phyloP scores from a whole-genome alignment of 1,140 invertebrate genomes.

The Procambarus clarkii region DNA sequence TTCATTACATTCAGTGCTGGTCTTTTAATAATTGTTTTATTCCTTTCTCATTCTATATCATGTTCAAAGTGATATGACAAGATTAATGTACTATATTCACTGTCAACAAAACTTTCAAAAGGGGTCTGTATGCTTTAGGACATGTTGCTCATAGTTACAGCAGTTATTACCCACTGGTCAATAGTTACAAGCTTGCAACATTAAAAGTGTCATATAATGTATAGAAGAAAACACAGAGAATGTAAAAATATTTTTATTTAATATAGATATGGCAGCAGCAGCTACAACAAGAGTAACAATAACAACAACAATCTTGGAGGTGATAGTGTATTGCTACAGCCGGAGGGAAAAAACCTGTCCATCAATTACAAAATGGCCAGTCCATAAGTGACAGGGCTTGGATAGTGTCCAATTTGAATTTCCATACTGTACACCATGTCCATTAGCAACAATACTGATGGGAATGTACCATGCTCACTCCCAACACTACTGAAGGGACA shows the following conservation, averaged over 20 bases:
- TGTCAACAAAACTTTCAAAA: too few species aligned
- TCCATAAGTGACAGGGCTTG: not conserved
- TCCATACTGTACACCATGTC: not conserved
- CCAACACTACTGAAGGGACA: not conserved
- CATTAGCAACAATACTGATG: not conserved
- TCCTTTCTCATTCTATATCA: too few species aligned
- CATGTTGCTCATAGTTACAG: too few species aligned
- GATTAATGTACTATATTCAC: too few species aligned
- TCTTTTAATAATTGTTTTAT: too few species aligned
- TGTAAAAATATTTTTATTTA: conserved; percentile 56
- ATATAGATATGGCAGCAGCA: conserved; percentile 61
- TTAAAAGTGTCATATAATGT: not conserved
- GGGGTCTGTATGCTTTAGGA: too few species aligned
- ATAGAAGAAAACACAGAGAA: not conserved
- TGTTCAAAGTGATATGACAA: too few species aligned
- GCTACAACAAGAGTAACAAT: conserved; percentile 62
- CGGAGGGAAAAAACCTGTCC: conserved; percentile 41
- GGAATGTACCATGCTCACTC: not conserved
- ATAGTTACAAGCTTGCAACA: too few species aligned
- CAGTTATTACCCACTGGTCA: too few species aligned
- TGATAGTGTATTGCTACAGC: conserved; percentile 64
- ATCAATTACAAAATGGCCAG: not conserved
- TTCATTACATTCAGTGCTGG: too few species aligned
- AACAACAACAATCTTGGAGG: conserved; percentile 60
- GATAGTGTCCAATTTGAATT: not conserved